A percentile compares a stretch with the other conserved stretches of the same genome.
These are phyloP conservation scores for Acanthococcus lagerstroemiae DNA, from an alignment of 2,888 invertebrate species.

Conservation along the genomic window DNA sequence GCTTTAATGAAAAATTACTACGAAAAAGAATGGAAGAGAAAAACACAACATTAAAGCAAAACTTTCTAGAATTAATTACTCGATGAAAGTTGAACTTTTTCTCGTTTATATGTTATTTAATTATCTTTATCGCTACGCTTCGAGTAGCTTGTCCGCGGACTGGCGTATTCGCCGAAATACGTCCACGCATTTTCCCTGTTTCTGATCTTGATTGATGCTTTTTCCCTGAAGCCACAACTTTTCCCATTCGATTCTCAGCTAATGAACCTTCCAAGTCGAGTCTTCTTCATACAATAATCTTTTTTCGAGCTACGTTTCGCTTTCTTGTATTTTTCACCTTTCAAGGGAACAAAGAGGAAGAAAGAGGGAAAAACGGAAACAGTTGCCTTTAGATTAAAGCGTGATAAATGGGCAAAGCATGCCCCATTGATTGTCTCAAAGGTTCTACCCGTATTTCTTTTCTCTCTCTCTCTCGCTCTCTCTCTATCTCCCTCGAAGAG, in stretches of 20 bases:
- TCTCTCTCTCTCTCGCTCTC: too few species aligned
- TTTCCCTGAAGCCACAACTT: background rate
- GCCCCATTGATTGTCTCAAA: too few species aligned
- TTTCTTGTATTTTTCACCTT: background rate
- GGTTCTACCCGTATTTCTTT: too few species aligned
- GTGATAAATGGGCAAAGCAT: background rate
- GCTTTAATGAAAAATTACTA: background rate
- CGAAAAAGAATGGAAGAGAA: background rate
- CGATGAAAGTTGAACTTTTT: constrained; percentile 2
- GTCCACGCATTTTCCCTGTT: background rate
- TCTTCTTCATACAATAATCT: background rate
- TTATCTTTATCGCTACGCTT: constrained; percentile 10
- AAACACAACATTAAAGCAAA: background rate
- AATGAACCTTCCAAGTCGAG: background rate
- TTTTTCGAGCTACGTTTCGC: background rate
- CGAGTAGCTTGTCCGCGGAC: background rate
- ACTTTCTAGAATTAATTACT: constrained; percentile 1
- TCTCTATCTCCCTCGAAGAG: too few species aligned
- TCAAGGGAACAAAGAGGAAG: background rate
- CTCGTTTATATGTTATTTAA: constrained; percentile 8
- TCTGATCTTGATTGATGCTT: constrained; percentile 8
- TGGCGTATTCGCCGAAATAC: background rate
- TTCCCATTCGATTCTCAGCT: background rate
- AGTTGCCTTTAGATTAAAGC: too few species aligned
- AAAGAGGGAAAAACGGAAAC: background rate